Base-by-base conservation (phyloP, 2,113 vertebrate genomes). In the Pangasianodon hypophthalmus region DNA sequence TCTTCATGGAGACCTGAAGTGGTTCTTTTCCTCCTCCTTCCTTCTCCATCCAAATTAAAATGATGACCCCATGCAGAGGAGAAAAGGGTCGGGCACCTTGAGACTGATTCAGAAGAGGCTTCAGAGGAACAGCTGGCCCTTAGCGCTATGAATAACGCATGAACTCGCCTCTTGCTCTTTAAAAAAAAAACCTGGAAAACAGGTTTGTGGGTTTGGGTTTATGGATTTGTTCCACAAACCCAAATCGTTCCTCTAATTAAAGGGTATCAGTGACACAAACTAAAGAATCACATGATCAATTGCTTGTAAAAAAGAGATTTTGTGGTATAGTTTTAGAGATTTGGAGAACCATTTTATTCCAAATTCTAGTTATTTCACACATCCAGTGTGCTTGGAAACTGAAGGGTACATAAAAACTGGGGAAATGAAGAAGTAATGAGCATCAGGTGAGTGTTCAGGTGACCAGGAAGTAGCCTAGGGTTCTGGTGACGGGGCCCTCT, bases 1-100 rank as follows among this genome's bases (percentile, higher is more conserved):
- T 81, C 58, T 56, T 67, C 26, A 4, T 32, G n/a, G 16, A 41
- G 56, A 62, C 44, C 16, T 82, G 58, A 80, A 18, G 88, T 58
- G 73, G 71, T 32, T n/a, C 50, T 60, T 50, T 52, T 46, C n/a
- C 54, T 62, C 21, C 69, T 60, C 41, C 54, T 60, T 9, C 29
- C 8, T 77, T 44, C 52, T 73, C 71, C 54, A 37, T 29, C 4
- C 1, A 6, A 85, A 29, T 62, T 56, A 10, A 60, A 87, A 41
- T 44, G 41, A 44, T 79, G 71, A 87, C 86, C 75, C 24, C 86
- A 87, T 87, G 58, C 75, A 87, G 75, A 87, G 77, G 41, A 80
- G 71, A 3, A 46, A 41, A 29, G 58, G 10, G 1, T 62, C 13
- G 3, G 37, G 41, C 86, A 48, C 71, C 73, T 79, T 79, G 24